Base-by-base conservation (phyloP, 1,140 invertebrate genomes). In the Drosophila takahashii region DNA sequence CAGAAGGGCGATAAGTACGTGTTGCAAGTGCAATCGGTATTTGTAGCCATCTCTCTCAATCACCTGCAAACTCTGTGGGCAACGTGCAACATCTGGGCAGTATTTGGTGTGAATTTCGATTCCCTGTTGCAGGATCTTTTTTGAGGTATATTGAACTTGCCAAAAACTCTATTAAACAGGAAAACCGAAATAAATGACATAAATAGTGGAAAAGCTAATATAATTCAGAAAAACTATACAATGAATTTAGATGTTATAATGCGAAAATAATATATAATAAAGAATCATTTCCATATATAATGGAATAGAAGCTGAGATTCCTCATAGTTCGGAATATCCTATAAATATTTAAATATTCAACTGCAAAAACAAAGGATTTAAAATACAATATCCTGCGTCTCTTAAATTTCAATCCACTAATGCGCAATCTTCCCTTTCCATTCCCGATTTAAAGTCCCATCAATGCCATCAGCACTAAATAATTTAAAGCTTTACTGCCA, bases 401-500 rank as follows among this genome's bases (percentile, higher is more conserved):
- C 7, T 10, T n/a, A n/a, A 34, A 34, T 7, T 7, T n/a, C 5
- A 3, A 58, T 26, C 2, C 1, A 3, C 7, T 39, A 32, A n/a
- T 22, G 0, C 13, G 1, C 8, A 16, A 15, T 8, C 15, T 1
- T 42, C 1, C 13, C 11, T 6, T 15, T 16, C 13, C 6, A 3
- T 5, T 22, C 10, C 15, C 11, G 4, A 48, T 32, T 64, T 50
- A 41, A 41, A 13, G 44, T n/a, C n/a, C 48, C 41, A 57, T 57
- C 52, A 54, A 41, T 59, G 51, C 8, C 27, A 67, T 48, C 27
- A 29, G 57, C 47, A 42, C 37, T 54, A 57, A 62, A 77, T 64
- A 64, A 78, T 77, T 70, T 64, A 64, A 59, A 41, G 44, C 53
- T 59, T 52, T 41, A 51, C 4, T 18, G 47, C 7, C 37, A 56